These are phyloP conservation scores for Garrulus glandarius DNA, from an alignment of 2,797 vertebrate species.

Conservation along the genomic window DNA sequence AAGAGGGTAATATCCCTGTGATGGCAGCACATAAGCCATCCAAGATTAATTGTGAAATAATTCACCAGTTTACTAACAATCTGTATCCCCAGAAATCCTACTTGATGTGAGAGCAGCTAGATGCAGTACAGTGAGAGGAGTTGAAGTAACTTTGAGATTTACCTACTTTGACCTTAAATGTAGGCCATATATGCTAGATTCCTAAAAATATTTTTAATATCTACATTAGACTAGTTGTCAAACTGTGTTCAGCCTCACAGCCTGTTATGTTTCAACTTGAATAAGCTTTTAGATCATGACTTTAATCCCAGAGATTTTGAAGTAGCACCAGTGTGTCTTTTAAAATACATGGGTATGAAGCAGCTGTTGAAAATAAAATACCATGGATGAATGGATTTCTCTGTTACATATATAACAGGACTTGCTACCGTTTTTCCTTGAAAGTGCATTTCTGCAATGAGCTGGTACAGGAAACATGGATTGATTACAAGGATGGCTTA, in stretches of 20 bases:
- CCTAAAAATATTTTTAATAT: constrained; percentile 40
- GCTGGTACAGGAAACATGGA: background rate
- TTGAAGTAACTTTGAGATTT: background rate
- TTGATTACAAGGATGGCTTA: background rate
- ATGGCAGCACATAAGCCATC: background rate
- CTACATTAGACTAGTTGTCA: background rate
- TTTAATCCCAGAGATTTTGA: constrained; percentile 55
- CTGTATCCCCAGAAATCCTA: background rate
- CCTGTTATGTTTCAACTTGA: constrained; percentile 25
- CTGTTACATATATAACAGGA: background rate
- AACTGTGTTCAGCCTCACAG: background rate
- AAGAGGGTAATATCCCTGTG: background rate
- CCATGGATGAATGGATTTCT: background rate
- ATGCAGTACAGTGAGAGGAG: background rate
- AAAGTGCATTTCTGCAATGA: background rate
- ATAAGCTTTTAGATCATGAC: background rate
- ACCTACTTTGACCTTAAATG: background rate
- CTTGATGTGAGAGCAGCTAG: background rate
- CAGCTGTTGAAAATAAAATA: constrained; percentile 45
- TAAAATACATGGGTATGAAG: background rate
- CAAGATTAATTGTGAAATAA: background rate
- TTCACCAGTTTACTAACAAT: background rate
- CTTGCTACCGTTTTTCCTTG: background rate
- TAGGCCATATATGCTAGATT: background rate
- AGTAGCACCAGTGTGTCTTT: background rate